A percentile compares a stretch with the other conserved stretches of the same genome.
Evolutionary conservation across 2,113 vertebrate species (phyloP).

Genomic region (Phoenicopterus ruber): DNA sequence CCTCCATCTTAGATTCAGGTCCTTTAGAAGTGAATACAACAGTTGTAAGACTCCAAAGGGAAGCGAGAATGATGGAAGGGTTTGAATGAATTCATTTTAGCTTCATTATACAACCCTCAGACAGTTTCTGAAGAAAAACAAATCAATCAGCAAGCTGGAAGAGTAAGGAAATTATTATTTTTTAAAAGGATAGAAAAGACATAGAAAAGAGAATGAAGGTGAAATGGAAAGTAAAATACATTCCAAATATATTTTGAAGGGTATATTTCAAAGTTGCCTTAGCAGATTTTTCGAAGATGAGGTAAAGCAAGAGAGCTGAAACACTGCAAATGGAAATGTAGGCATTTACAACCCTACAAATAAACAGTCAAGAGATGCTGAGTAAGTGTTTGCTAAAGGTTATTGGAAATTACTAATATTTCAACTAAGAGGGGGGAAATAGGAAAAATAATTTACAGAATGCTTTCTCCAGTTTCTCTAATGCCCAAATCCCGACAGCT

Average conservation of each 20-base stretch:
- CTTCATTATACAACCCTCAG: neutral
- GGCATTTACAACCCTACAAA: neutral
- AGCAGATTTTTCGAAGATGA: neutral
- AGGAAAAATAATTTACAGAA: neutral
- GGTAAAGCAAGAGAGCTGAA: neutral
- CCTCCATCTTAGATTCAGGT: neutral
- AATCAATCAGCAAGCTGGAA: neutral
- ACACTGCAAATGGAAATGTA: neutral
- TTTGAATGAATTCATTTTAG: neutral
- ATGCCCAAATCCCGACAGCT: neutral
- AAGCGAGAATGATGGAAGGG: neutral
- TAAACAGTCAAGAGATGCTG: neutral
- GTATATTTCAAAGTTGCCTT: neutral
- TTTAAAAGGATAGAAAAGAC: neutral
- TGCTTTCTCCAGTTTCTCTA: neutral
- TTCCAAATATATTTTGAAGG: neutral
- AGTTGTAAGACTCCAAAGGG: neutral
- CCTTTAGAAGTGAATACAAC: neutral
- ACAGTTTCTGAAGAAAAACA: slow-evolving; percentile 32
- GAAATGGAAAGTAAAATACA: neutral
- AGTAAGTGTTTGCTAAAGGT: neutral
- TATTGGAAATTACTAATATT: neutral
- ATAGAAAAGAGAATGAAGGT: neutral
- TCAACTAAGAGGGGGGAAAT: neutral
- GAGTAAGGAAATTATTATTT: neutral